Evolutionary conservation across 2,888 invertebrate genomes (phyloP).

Genomic region (Chironomus tentans): DNA sequence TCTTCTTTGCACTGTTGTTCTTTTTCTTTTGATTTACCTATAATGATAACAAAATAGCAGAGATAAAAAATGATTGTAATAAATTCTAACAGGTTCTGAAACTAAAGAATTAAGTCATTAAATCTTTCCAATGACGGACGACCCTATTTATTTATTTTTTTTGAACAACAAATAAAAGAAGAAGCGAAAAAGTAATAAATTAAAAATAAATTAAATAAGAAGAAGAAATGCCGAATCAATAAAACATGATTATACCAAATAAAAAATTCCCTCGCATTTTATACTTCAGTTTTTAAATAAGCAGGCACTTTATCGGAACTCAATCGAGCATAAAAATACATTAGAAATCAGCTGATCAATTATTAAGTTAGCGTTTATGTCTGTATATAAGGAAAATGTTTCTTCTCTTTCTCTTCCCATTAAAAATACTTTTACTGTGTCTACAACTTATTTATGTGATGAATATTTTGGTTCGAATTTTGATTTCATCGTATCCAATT

Average conservation of each 20-base stretch:
- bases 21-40: slow-evolving; percentile 25
- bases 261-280: not conserved
- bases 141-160: not conserved
- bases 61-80: not conserved
- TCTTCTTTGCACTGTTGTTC: slow-evolving; percentile 14
- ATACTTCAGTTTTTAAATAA: not conserved
- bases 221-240: not conserved
- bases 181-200: not conserved
- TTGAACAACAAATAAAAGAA: not conserved
- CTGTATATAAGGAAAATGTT: not conserved
- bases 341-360: slow-evolving; percentile 27
- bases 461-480: too few species aligned
- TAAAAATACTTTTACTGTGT: not conserved
- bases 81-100: not conserved
- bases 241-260: not conserved
- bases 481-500: not conserved
- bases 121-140: not conserved
- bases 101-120: slow-evolving; percentile 5
- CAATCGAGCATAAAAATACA: slow-evolving; percentile 17
- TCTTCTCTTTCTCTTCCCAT: not conserved
- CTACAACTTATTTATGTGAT: too few species aligned
- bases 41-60: not conserved
- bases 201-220: not conserved
- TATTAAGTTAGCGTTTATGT: not conserved
- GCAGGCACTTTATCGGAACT: not conserved